phyloP scores from a whole-genome alignment of 2,797 vertebrate species.

The Scolopax rusticola region DNA sequence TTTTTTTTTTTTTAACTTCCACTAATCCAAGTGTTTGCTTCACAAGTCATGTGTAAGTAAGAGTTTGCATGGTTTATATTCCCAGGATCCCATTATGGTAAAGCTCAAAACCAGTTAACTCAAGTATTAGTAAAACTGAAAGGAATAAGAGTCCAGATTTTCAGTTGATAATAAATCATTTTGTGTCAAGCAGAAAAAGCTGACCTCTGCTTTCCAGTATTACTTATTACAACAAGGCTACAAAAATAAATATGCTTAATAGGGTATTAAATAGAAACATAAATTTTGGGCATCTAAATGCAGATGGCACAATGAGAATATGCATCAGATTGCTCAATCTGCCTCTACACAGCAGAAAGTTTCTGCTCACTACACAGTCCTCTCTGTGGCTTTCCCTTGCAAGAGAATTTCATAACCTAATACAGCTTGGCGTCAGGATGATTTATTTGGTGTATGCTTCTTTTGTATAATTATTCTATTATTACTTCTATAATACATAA shows the following conservation, averaged over 20 bases:
- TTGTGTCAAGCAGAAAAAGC: not conserved
- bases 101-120: not conserved
- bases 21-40: conserved; percentile 55
- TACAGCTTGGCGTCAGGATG: not conserved
- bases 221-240: conserved; percentile 1
- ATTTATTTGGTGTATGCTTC: not conserved
- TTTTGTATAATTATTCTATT: conserved; percentile 9
- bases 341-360: not conserved
- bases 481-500: not conserved
- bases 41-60: not conserved
- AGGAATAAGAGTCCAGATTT: not conserved
- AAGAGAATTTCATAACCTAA: not conserved
- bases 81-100: not conserved
- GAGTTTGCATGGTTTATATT: conserved; percentile 15
- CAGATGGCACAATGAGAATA: not conserved
- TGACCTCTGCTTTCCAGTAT: conserved; percentile 9
- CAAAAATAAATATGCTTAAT: not conserved
- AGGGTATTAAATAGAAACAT: not conserved
- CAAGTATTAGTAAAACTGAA: conserved; percentile 16
- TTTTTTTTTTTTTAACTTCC: not conserved
- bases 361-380: not conserved
- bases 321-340: not conserved
- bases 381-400: not conserved
- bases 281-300: not conserved
- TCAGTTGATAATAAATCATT: conserved; percentile 43